A percentile compares a stretch with the other conserved stretches of the same genome.
Conservation (phyloP, 2,797 vertebrate genomes). For the Triplophysa bombifrons region DNA sequence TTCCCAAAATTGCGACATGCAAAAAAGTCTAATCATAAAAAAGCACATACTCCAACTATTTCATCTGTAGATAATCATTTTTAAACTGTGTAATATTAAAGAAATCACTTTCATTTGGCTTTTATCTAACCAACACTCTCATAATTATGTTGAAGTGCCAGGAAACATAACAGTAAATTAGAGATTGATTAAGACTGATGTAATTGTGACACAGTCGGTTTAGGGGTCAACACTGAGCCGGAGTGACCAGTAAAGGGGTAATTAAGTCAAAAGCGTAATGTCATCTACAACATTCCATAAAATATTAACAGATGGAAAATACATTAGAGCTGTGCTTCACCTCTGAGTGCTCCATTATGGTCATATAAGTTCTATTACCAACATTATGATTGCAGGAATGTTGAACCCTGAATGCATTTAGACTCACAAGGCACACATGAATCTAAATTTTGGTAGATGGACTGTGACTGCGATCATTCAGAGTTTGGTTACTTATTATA, state of each 20-base stretch:
- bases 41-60: not conserved
- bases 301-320: slow-evolving; percentile 62
- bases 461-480: slow-evolving; percentile 16
- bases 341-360: slow-evolving; percentile 42
- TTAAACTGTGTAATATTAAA: not conserved
- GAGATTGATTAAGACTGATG: slow-evolving; percentile 35
- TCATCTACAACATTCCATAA: slow-evolving; percentile 53
- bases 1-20: not conserved
- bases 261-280: slow-evolving; percentile 53
- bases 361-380: slow-evolving; percentile 43
- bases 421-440: slow-evolving; percentile 1
- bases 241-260: slow-evolving; percentile 50
- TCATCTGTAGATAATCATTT: too few relatives aligned
- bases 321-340: slow-evolving; percentile 56
- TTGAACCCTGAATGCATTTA: slow-evolving; percentile 2
- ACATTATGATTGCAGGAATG: slow-evolving; percentile 40
- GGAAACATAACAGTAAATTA: slow-evolving; percentile 4
- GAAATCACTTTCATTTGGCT: too few relatives aligned
- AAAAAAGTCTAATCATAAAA: not conserved
- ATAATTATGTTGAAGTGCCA: not conserved
- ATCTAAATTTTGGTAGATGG: slow-evolving; percentile 15
- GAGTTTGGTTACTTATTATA: slow-evolving; percentile 8
- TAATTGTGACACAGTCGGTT: slow-evolving; percentile 25
- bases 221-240: slow-evolving; percentile 41
- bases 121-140: too few relatives aligned